Evolutionary conservation across 2,797 vertebrate species (phyloP).

Genomic region (Smutsia temminckii): DNA sequence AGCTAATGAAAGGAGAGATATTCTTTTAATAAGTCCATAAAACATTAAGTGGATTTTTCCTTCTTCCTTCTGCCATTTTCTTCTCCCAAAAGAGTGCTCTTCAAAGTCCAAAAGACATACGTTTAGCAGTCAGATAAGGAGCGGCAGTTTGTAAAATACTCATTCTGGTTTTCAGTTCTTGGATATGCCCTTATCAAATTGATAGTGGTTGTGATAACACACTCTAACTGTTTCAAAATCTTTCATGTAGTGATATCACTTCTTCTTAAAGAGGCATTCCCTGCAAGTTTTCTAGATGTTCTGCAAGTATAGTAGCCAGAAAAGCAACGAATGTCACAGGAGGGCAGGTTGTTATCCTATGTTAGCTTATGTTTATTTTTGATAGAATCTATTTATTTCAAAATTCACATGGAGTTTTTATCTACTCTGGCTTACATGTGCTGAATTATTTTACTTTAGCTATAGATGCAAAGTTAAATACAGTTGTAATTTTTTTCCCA

Average conservation of each 20-base stretch:
- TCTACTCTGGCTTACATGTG: background rate
- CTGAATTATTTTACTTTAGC: background rate
- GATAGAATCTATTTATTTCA: background rate
- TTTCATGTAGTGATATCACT: constrained; percentile 52
- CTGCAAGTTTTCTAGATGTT: background rate
- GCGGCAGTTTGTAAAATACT: constrained; percentile 36
- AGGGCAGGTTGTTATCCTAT: background rate
- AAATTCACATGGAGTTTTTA: background rate
- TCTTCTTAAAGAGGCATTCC: constrained; percentile 25
- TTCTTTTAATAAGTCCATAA: constrained; percentile 83
- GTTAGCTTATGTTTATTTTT: background rate
- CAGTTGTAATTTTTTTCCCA: background rate
- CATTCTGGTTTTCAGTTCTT: constrained; percentile 54
- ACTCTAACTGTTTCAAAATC: constrained; percentile 67
- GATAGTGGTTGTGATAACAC: constrained; percentile 66
- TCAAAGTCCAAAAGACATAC: constrained; percentile 68
- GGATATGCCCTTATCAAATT: constrained; percentile 53
- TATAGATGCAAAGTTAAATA: background rate
- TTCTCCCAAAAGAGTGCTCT: constrained; percentile 54
- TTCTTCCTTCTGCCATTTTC: constrained; percentile 64
- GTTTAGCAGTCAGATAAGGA: constrained; percentile 73
- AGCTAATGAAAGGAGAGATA: constrained; percentile 84
- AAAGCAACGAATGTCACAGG: background rate
- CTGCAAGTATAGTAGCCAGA: background rate
- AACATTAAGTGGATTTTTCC: constrained; percentile 81